Percentiles rank a stretch among this genome's conserved stretches.
Evolutionary conservation across 23 tunicate species (phyloP).

Genomic region (Ascidia mentula): DNA sequence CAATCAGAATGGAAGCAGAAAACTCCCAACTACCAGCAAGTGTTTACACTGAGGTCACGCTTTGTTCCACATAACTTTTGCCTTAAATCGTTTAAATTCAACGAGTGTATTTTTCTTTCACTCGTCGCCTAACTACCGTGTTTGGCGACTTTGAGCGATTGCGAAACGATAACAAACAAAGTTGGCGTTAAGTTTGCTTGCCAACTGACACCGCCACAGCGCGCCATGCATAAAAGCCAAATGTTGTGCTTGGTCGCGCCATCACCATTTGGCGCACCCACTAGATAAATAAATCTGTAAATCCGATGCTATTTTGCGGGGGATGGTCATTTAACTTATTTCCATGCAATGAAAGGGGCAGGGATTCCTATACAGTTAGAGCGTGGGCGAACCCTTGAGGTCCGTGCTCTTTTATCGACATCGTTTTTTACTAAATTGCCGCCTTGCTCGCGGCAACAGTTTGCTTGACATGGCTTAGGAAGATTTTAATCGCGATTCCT

Average conservation of each 20-base stretch:
- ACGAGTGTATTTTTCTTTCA: too few species aligned
- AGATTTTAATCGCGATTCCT: neutral
- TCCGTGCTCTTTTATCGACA: too few species aligned
- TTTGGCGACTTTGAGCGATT: neutral
- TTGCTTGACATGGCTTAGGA: neutral
- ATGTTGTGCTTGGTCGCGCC: neutral
- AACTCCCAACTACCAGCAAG: neutral
- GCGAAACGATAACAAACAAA: neutral
- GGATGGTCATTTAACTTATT: neutral
- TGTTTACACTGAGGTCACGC: neutral
- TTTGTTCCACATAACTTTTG: neutral
- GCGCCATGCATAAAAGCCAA: neutral
- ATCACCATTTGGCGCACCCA: neutral
- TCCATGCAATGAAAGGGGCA: too few species aligned
- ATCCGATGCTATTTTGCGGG: neutral
- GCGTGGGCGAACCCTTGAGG: too few species aligned
- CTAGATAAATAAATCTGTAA: neutral
- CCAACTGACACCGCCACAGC: neutral
- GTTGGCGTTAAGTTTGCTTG: neutral
- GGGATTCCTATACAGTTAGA: too few species aligned
- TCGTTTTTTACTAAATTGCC: neutral
- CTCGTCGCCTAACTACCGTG: too few species aligned
- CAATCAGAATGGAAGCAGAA: neutral
- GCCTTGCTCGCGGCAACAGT: neutral
- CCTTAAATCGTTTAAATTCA: too few species aligned